phyloP scores from a whole-genome alignment of 1,140 invertebrate genomes.

The Acromyrmex heyeri region DNA sequence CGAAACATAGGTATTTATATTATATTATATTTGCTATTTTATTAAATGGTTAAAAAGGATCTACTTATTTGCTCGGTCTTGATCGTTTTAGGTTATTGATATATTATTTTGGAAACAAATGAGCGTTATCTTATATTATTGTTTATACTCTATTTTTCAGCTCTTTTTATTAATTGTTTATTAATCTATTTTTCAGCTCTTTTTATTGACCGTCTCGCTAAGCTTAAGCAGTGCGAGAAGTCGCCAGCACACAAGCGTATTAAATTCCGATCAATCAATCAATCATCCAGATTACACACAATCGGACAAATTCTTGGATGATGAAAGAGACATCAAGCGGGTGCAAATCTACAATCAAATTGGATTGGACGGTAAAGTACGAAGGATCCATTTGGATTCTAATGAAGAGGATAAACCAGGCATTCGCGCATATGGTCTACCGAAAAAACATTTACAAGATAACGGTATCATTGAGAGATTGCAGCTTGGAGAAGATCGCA shows the following conservation, averaged over 20 bases:
- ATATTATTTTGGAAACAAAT: too few species aligned
- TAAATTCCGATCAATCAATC: background rate
- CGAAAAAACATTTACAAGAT: slow-evolving; percentile 69
- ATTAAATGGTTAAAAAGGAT: too few species aligned
- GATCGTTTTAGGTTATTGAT: too few species aligned
- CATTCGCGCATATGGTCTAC: slow-evolving; percentile 72
- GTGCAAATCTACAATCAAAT: slow-evolving; percentile 73
- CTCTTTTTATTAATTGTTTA: slow-evolving; percentile 17
- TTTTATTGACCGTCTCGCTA: slow-evolving; percentile 13
- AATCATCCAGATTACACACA: background rate
- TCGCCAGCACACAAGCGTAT: background rate
- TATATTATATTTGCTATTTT: too few species aligned
- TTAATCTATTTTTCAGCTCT: slow-evolving; percentile 42
- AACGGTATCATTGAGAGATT: slow-evolving; percentile 63
- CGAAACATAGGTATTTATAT: too few species aligned
- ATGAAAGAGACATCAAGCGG: slow-evolving; percentile 16
- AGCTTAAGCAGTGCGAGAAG: background rate
- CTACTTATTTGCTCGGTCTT: too few species aligned
- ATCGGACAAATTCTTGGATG: slow-evolving; percentile 12
- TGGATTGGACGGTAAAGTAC: slow-evolving; percentile 78
- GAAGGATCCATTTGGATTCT: slow-evolving; percentile 68
- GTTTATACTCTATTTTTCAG: slow-evolving; percentile 36
- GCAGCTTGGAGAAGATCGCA: background rate
- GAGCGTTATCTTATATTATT: background rate
- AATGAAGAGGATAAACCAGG: slow-evolving; percentile 66